A percentile compares a stretch with the other conserved stretches of the same genome.
Conservation (phyloP, 2,888 invertebrate genomes). For the Apocheima hispidaria region DNA sequence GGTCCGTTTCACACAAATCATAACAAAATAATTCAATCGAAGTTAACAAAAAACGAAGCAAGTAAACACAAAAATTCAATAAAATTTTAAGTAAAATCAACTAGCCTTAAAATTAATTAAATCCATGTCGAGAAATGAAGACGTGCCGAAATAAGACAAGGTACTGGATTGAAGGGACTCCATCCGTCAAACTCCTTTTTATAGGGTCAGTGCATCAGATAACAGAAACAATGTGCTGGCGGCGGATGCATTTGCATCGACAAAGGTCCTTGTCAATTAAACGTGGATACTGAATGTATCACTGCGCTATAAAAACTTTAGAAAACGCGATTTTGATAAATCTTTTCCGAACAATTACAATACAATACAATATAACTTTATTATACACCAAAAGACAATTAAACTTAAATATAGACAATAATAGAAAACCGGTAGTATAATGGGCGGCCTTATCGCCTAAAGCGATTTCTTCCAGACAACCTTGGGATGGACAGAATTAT, state of each 20-base stretch:
- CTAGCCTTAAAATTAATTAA: constrained; percentile 63
- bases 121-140: constrained; percentile 56
- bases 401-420: too few species aligned
- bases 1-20: too few species aligned
- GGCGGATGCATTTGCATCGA: constrained; percentile 71
- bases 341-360: too few species aligned
- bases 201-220: constrained; percentile 74
- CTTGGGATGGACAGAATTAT: too few species aligned
- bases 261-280: constrained; percentile 79
- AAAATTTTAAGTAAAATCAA: constrained; percentile 15
- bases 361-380: too few species aligned
- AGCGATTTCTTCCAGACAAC: too few species aligned
- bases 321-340: constrained; percentile 46
- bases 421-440: too few species aligned
- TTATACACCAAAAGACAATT: too few species aligned
- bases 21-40: too few species aligned
- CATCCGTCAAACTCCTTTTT: constrained; percentile 62
- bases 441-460: too few species aligned
- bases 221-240: constrained; percentile 69
- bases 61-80: not conserved
- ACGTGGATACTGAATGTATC: constrained; percentile 60
- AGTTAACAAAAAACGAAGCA: not conserved
- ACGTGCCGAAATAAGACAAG: constrained; percentile 53
- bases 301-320: constrained; percentile 59
- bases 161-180: constrained; percentile 60